Conservation (phyloP, 2,113 vertebrate species). For the Syngnathus scovelli region DNA sequence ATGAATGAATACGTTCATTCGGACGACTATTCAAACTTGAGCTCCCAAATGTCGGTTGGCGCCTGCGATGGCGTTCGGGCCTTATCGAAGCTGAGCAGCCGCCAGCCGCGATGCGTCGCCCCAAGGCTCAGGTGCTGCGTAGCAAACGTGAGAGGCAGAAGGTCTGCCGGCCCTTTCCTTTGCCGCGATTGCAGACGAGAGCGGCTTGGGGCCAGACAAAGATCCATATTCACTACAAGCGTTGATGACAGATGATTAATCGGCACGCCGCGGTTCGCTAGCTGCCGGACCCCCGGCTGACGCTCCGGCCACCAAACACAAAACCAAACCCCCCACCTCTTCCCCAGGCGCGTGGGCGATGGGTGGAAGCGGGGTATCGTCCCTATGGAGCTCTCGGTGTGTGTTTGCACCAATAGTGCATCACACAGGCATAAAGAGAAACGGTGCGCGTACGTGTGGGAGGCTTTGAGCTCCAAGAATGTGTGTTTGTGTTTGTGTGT, state of each 20-base stretch:
- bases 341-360: slow-evolving; percentile 60
- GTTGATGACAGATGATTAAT: slow-evolving; percentile 69
- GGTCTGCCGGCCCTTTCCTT: neutral
- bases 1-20: neutral
- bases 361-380: slow-evolving; percentile 56
- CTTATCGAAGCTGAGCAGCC: neutral
- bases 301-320: slow-evolving; percentile 52
- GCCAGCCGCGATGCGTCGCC: neutral
- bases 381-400: slow-evolving; percentile 41
- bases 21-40: neutral
- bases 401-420: slow-evolving; percentile 2
- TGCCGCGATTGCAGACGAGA: neutral
- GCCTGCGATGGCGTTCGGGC: neutral
- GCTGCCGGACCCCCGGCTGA: slow-evolving; percentile 55
- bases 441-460: neutral
- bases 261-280: slow-evolving; percentile 50
- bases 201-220: slow-evolving; percentile 44
- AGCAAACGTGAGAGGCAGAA: neutral
- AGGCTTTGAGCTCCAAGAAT: slow-evolving; percentile 15
- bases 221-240: slow-evolving; percentile 58
- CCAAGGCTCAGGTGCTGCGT: neutral
- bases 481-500: slow-evolving; percentile 18
- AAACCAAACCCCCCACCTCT: slow-evolving; percentile 47
- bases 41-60: too few species aligned
- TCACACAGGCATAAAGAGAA: too few species aligned